Evolutionary conservation across 2,113 vertebrate genomes (phyloP), one percentile per base, ranked within the genome.

Genomic region (Sula dactylatra): DNA sequence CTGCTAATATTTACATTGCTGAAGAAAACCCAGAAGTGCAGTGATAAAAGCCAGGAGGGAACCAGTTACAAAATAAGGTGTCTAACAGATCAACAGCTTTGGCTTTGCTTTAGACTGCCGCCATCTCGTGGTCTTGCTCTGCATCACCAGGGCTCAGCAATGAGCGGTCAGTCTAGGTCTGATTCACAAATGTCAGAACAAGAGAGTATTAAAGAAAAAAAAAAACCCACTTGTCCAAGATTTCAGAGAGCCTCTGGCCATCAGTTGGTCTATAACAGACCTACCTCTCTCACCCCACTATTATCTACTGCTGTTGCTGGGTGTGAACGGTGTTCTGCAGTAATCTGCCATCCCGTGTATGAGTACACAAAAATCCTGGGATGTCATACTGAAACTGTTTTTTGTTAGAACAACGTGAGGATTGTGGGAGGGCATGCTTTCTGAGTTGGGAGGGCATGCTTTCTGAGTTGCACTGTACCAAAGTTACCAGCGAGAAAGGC

Each of bases 91-190:
- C 34, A 40, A 18, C 62, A 93, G 59, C 45, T n/a, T 13, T 16
- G 12, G 7, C 80, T 89, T 45, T 87, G 77, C 86, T 95, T 88
- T 80, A 31, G 59, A 26, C 80, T 89, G 90, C 96, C 96, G 96
- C 97, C 96, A 96, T 49, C 97, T 96, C 49, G 58, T 96, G 97
- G 96, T 26, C 73, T 20, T 42, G 40, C 42, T 80, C 67, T 91
- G 16, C 76, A 36, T 36, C 79, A 29, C 64, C 47, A 22, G 74
- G 18, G n/a, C 64, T 72, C 73, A 31, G 59, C 24, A 0, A 72
- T 0, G 3, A 85, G 34, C 74, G 6, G 6, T 21, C 32, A 14
- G 4, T 7, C 31, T 13, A 21, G 49, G 45, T n/a, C 13, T 1
- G 1, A n/a, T 6, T 47, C 49, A 38, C 38, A 70, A 29, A 9